These are phyloP conservation scores for Epicauta chinensis DNA, from an alignment of 1,140 invertebrate genomes.

Conservation along the genomic window DNA sequence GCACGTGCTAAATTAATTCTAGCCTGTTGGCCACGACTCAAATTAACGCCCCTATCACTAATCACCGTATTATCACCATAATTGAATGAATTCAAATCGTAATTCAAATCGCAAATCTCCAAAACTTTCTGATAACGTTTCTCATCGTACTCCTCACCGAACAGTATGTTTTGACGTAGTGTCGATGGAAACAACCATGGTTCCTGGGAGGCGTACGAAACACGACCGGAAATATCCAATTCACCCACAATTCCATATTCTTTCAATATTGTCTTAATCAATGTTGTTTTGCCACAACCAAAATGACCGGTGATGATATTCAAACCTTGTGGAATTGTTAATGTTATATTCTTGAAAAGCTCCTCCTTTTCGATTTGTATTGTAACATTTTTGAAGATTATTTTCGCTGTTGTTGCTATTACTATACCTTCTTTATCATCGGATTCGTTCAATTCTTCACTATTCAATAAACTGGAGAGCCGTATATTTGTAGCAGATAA, in stretches of 20 bases:
- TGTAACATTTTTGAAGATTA: conserved; percentile 18
- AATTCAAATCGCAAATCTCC: conserved; percentile 54
- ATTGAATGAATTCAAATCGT: conserved; percentile 63
- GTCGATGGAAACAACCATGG: conserved; percentile 52
- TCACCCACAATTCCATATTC: conserved; percentile 56
- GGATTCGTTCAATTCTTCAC: conserved; percentile 14
- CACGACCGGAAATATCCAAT: conserved; percentile 41
- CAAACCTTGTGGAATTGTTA: conserved; percentile 49
- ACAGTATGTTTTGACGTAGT: conserved; percentile 56
- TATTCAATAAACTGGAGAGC: conserved; percentile 17
- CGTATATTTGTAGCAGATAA: conserved; percentile 15
- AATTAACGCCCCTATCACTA: conserved; percentile 72
- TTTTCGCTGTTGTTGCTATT: conserved; percentile 7
- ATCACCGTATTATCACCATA: conserved; percentile 70
- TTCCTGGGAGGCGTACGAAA: conserved; percentile 58
- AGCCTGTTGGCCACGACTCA: conserved; percentile 87
- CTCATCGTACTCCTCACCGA: conserved; percentile 44
- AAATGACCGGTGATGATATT: conserved; percentile 63
- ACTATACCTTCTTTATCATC: not conserved
- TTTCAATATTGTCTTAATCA: conserved; percentile 71
- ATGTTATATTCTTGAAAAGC: conserved; percentile 53
- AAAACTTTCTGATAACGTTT: conserved; percentile 52
- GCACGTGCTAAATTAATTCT: conserved; percentile 78
- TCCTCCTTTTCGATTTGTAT: conserved; percentile 31
- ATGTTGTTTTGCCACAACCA: conserved; percentile 68